Evolutionary conservation across 2,888 invertebrate genomes (phyloP).

Genomic region (Omphaloscelis lunosa): DNA sequence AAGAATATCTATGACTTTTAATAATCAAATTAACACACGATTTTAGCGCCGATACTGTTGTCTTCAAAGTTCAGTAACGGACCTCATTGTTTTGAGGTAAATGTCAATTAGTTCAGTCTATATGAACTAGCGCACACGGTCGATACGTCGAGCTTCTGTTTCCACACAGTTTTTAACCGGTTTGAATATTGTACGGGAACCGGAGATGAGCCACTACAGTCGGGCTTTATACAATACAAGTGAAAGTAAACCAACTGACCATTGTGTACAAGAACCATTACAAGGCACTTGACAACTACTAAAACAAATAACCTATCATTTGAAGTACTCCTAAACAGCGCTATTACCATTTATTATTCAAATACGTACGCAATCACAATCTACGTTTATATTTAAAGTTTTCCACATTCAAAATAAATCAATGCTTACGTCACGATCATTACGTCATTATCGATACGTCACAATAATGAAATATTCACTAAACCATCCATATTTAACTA

Average conservation of each 20-base stretch:
- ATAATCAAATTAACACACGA: background rate
- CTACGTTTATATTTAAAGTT: no score
- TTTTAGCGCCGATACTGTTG: background rate
- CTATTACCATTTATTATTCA: constrained; percentile 31
- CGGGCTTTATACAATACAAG: constrained; percentile 32
- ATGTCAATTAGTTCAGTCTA: constrained; percentile 16
- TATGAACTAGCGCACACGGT: constrained; percentile 9
- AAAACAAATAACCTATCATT: constrained; percentile 50
- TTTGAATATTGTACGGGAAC: constrained; percentile 11
- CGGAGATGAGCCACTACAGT: constrained; percentile 8
- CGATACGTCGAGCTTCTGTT: constrained; percentile 41
- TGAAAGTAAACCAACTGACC: constrained; percentile 41
- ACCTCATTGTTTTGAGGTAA: background rate
- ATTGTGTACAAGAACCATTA: constrained; percentile 43
- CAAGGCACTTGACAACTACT: constrained; percentile 34
- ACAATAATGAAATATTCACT: constrained; percentile 26
- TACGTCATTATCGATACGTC: constrained; percentile 5
- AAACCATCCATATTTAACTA: constrained; percentile 24
- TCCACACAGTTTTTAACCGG: constrained; percentile 32
- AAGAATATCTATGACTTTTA: no score
- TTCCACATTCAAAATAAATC: constrained; percentile 6
- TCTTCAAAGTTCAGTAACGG: background rate
- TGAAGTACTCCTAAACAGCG: constrained; percentile 7
- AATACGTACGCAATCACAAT: constrained; percentile 7
- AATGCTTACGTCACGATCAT: constrained; percentile 9